Evolutionary conservation across 2,113 vertebrate genomes (phyloP).

Genomic region (Cololabis saira): DNA sequence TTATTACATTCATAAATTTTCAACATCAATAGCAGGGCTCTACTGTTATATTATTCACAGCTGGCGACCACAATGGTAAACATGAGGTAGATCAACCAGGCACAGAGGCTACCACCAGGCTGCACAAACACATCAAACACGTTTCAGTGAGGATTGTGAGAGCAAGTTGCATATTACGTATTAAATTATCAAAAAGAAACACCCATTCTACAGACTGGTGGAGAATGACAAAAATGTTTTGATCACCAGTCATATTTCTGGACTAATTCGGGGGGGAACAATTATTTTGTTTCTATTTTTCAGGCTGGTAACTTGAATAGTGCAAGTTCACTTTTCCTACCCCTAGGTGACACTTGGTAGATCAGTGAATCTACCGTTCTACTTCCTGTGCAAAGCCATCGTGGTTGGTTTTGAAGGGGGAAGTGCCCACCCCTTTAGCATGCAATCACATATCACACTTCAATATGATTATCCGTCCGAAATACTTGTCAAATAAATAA

Average conservation of each 20-base stretch:
- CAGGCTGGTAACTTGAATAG: constrained; percentile 68
- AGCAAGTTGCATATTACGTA: constrained; percentile 89
- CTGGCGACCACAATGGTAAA: constrained; percentile 74
- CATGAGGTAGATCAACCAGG: constrained; percentile 95
- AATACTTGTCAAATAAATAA: constrained; percentile 81
- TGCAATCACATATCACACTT: constrained; percentile 62
- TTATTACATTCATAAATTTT: constrained; percentile 82
- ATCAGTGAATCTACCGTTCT: constrained; percentile 57
- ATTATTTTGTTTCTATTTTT: constrained; percentile 32
- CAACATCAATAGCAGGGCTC: constrained; percentile 70
- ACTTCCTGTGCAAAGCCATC: constrained; percentile 75
- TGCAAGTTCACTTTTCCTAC: constrained; percentile 75
- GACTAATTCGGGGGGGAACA: constrained; percentile 24
- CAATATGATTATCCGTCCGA: constrained; percentile 77
- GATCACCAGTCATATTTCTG: constrained; percentile 27
- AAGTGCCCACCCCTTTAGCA: constrained; percentile 26
- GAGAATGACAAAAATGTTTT: constrained; percentile 26
- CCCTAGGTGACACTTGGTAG: constrained; percentile 56
- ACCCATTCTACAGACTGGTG: constrained; percentile 67
- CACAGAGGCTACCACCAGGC: constrained; percentile 81
- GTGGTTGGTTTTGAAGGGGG: constrained; percentile 40
- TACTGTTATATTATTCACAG: constrained; percentile 70
- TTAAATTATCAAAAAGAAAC: constrained; percentile 69
- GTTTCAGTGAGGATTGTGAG: constrained; percentile 85
- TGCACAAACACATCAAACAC: constrained; percentile 72